phyloP scores from a whole-genome alignment of 2,113 vertebrate genomes.

The Gila orcuttii region DNA sequence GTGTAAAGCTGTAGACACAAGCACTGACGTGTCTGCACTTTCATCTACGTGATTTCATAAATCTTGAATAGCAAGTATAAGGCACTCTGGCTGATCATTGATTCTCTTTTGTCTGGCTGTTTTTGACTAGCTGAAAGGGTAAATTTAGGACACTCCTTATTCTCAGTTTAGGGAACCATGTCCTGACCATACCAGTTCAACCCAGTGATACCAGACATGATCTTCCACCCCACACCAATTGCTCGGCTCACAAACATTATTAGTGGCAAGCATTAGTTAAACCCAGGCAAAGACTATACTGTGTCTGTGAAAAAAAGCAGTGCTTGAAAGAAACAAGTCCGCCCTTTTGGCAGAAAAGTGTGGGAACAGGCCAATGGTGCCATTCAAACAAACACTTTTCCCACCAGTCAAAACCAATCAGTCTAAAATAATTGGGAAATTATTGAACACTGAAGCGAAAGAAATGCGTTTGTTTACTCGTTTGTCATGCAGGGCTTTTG shows the following conservation, averaged over 20 bases:
- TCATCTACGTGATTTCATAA: neutral
- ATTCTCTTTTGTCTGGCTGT: neutral
- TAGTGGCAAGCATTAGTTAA: constrained; percentile 22
- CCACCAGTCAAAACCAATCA: constrained; percentile 24
- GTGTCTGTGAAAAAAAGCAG: constrained; percentile 12
- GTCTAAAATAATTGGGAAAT: constrained; percentile 36
- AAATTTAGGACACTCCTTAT: neutral
- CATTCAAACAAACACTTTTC: constrained; percentile 34
- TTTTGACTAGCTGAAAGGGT: neutral
- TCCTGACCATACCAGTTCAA: neutral
- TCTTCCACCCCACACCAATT: constrained; percentile 1
- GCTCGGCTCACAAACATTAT: constrained; percentile 28
- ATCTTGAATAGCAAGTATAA: neutral
- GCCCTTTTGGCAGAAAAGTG: constrained; percentile 41
- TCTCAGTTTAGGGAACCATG: neutral
- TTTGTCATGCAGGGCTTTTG: neutral
- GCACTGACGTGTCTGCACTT: neutral
- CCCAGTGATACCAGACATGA: neutral
- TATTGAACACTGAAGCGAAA: constrained; percentile 11
- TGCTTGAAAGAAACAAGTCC: constrained; percentile 14
- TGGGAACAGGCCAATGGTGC: constrained; percentile 43
- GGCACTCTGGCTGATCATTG: neutral
- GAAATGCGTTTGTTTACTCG: neutral
- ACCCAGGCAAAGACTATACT: constrained; percentile 8
- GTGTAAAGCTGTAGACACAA: neutral